These are phyloP conservation scores for Pteronotus mesoamericanus DNA, from an alignment of 2,797 vertebrate genomes.

Conservation along the genomic window DNA sequence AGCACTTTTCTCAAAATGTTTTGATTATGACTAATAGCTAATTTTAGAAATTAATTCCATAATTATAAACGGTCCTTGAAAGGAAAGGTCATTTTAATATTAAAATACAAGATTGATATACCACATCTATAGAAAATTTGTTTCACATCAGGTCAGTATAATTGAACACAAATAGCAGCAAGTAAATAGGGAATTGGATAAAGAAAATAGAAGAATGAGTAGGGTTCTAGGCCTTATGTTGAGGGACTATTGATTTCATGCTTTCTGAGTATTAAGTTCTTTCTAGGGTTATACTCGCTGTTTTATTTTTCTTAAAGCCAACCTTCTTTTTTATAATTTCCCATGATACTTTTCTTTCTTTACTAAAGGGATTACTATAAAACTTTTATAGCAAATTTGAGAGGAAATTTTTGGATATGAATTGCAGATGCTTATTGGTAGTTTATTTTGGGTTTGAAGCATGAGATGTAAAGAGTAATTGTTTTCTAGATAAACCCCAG, in stretches of 20 bases:
- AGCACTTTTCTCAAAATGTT: not conserved
- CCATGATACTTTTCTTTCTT: not conserved
- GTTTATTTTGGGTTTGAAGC: conserved; percentile 22
- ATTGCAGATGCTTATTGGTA: not conserved
- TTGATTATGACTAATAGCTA: not conserved
- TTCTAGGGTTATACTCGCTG: not conserved
- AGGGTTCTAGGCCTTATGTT: not conserved
- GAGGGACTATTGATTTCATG: conserved; percentile 29
- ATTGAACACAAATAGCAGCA: not conserved
- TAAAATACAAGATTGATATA: not conserved
- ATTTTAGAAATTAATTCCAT: conserved; percentile 6
- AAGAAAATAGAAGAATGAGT: not conserved
- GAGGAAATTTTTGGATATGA: not conserved
- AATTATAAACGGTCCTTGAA: conserved; percentile 29
- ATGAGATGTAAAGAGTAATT: not conserved
- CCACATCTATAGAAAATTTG: not conserved
- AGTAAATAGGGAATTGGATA: conserved; percentile 11
- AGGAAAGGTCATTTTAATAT: conserved; percentile 5
- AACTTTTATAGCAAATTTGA: not conserved
- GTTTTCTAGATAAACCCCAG: not conserved
- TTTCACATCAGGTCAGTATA: not conserved
- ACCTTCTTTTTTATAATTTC: conserved; percentile 11
- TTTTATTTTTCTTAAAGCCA: conserved; percentile 19
- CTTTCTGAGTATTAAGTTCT: not conserved
- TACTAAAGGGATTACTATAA: conserved; percentile 7